phyloP scores from a whole-genome alignment of 1,140 invertebrate genomes.

The Dryas iulia region DNA sequence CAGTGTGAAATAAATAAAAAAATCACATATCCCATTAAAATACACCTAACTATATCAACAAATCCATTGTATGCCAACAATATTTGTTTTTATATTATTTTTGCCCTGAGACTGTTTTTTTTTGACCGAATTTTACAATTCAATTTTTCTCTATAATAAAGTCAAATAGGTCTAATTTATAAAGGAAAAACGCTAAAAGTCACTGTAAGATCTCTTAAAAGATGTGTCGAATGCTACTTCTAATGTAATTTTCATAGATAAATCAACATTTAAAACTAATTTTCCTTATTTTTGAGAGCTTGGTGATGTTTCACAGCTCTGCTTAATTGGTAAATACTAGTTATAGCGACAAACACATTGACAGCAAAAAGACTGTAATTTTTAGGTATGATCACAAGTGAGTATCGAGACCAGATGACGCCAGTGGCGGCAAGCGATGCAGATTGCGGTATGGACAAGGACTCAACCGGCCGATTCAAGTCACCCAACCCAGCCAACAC shows the following conservation, averaged over 20 bases:
- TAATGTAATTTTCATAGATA: slow-evolving; percentile 7
- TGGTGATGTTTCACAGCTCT: slow-evolving; percentile 82
- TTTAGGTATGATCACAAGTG: slow-evolving; percentile 96
- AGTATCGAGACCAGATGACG: slow-evolving; percentile 92
- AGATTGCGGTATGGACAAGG: slow-evolving; percentile 93
- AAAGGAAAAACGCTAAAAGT: too few species aligned
- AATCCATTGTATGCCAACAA: background rate
- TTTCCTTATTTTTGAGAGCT: slow-evolving; percentile 56
- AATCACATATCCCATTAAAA: background rate
- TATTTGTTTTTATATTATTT: background rate
- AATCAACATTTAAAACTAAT: background rate
- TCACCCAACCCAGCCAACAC: slow-evolving; percentile 97
- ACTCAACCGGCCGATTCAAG: slow-evolving; percentile 92
- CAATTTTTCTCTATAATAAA: too few species aligned
- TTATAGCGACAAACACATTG: slow-evolving; percentile 94
- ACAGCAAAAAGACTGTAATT: slow-evolving; percentile 96
- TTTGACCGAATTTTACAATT: too few species aligned
- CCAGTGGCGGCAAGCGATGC: slow-evolving; percentile 88
- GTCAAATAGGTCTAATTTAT: too few species aligned
- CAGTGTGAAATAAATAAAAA: background rate
- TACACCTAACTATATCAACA: background rate
- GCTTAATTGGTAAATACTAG: slow-evolving; percentile 89
- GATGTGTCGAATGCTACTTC: background rate
- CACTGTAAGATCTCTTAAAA: background rate
- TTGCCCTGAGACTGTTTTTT: too few species aligned